Conservation (phyloP, 2,797 vertebrate genomes). For the Macropus fuliginosus region DNA sequence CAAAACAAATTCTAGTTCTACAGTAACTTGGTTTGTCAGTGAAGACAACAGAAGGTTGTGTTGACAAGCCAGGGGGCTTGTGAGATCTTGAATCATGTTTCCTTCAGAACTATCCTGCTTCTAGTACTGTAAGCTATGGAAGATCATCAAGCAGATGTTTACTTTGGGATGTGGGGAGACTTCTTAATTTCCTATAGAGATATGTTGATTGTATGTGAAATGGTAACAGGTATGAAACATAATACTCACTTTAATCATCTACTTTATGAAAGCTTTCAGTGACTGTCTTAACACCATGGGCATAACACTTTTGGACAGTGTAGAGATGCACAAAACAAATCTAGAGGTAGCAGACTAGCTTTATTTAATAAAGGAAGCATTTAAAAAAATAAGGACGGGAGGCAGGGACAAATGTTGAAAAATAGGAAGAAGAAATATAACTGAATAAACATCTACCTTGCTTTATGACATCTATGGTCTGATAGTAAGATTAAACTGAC, state of each 20-base stretch:
- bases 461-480: background rate
- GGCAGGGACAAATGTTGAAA: background rate
- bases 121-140: slow-evolving; percentile 12
- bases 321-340: slow-evolving; percentile 62
- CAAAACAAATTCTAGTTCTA: slow-evolving; percentile 50
- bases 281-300: slow-evolving; percentile 54
- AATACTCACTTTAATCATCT: slow-evolving; percentile 21
- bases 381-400: slow-evolving; percentile 1
- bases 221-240: slow-evolving; percentile 1
- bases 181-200: slow-evolving; percentile 37
- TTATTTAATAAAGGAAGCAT: slow-evolving; percentile 83
- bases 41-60: slow-evolving; percentile 32
- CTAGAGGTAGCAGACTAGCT: slow-evolving; percentile 74
- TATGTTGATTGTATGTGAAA: slow-evolving; percentile 13
- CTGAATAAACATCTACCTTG: background rate
- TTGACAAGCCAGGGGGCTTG: slow-evolving; percentile 41
- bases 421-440: background rate
- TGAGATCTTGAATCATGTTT: slow-evolving; percentile 21
- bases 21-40: slow-evolving; percentile 52
- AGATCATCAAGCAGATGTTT: slow-evolving; percentile 15
- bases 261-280: slow-evolving; percentile 24
- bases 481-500: background rate
- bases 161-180: slow-evolving; percentile 28
- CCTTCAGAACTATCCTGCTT: slow-evolving; percentile 44
- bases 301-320: slow-evolving; percentile 38